Conservation (phyloP, 2,113 vertebrate species). For the Pelvicachromis taeniatus region DNA sequence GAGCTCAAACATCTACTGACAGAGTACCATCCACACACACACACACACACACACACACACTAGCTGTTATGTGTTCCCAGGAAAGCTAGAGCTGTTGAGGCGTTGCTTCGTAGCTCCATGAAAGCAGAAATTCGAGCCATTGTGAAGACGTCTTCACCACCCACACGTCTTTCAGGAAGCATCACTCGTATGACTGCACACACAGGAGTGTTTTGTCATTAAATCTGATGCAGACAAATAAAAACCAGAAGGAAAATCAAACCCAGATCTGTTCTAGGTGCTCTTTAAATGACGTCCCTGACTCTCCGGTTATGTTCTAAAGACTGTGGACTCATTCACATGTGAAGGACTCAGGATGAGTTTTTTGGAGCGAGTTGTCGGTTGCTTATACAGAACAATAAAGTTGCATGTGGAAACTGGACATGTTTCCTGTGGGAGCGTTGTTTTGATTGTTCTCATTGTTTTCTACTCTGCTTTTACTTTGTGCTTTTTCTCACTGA, state of each 20-base stretch:
- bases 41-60: neutral
- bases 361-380: neutral
- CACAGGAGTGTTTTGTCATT: neutral
- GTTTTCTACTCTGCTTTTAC: neutral
- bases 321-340: neutral
- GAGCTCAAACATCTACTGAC: slow-evolving; percentile 5
- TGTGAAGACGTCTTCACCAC: neutral
- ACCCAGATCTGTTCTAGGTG: neutral
- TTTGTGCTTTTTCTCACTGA: neutral
- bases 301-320: neutral
- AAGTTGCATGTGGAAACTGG: neutral
- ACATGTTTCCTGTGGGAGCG: neutral
- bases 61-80: neutral
- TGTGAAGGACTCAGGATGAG: neutral
- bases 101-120: neutral
- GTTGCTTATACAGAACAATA: neutral
- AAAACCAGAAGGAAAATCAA: neutral
- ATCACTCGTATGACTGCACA: neutral
- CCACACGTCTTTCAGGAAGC: neutral
- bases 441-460: neutral
- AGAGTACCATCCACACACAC: neutral
- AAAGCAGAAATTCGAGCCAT: neutral
- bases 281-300: neutral
- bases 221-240: neutral
- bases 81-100: neutral